Base-by-base conservation (phyloP, 2,113 vertebrate genomes). In the Pomatorhinus ruficollis region DNA sequence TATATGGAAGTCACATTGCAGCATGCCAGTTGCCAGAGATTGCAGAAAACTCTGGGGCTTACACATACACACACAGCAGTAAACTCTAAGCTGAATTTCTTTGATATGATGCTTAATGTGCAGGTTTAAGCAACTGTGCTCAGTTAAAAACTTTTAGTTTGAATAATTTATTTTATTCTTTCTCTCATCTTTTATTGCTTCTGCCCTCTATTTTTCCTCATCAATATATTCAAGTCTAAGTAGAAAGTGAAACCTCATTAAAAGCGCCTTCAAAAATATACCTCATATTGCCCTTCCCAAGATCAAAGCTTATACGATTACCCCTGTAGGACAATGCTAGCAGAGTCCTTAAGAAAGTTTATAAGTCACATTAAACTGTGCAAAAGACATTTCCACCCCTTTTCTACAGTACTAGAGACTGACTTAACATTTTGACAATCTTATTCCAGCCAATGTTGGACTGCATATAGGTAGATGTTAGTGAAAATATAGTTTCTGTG, bases 1-100 rank as follows among this genome's bases (percentile, higher is more conserved):
- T 39, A 45, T 33, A 71, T 44, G 22, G 37, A 79, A 63, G 11
- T 45, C 25, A 49, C 22, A 71, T 57, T 2, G 2, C 24, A 75
- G 22, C 10, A 28, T 12, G 2, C 22, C 35, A 66, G 12, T 30
- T 87, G 6, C 12, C 44, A 63, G 33, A 24, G 11, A 56, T 37
- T 80, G 15, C 72, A 50, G 10, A 13, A 72, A 84, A 49, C 15
- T 50, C 35, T 83, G 9, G 0, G 14, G 27, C 42, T 89, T 76
- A 63, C 16, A 63, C 3, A 17, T 22, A 22, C 20, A 14, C 6
- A 57, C 0, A 1, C 4, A 9, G 10, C 17, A 44, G 42, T 12
- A 75, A 66, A 53, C 37, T 53, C 21, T 59, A 37, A 83, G 28
- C 9, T 40, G 12, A 13, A n/a, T 15, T 65, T 59, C 10, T 69